Percentiles rank a stretch among this genome's conserved stretches.
Conservation (phyloP, 1,140 invertebrate genomes). For the Drosophila orena region DNA sequence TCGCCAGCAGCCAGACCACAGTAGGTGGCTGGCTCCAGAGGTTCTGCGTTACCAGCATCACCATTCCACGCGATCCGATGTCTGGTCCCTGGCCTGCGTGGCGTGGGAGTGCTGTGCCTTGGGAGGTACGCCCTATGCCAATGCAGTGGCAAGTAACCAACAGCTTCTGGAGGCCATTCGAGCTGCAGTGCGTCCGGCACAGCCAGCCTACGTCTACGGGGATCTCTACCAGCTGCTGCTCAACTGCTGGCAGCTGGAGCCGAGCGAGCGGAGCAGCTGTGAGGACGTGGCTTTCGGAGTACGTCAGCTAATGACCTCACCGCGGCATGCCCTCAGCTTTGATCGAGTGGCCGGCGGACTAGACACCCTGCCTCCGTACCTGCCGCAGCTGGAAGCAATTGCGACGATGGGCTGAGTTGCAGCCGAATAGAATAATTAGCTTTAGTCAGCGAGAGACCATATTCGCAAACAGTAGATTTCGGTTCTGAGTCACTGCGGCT, state of each 20-base stretch:
- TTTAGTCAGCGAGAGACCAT: conserved; percentile 20
- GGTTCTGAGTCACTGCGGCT: conserved; percentile 21
- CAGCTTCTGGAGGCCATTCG: conserved; percentile 90
- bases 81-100: conserved; percentile 93
- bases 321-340: conserved; percentile 76
- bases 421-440: conserved; percentile 33
- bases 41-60: conserved; percentile 89
- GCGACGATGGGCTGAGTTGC: conserved; percentile 13
- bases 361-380: conserved; percentile 75
- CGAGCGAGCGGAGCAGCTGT: conserved; percentile 91
- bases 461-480: conserved; percentile 16
- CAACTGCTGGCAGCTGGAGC: conserved; percentile 94
- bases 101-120: conserved; percentile 94
- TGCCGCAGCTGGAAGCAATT: conserved; percentile 76
- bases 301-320: conserved; percentile 82
- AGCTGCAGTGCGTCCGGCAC: conserved; percentile 89
- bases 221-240: conserved; percentile 93
- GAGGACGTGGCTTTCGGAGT: conserved; percentile 86
- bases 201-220: conserved; percentile 90
- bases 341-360: conserved; percentile 57
- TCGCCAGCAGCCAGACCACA: conserved; percentile 87
- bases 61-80: conserved; percentile 89
- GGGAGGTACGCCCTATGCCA: conserved; percentile 92
- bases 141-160: conserved; percentile 86
- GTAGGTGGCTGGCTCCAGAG: conserved; percentile 92